Evolutionary conservation across 2,113 vertebrate species (phyloP).

Genomic region (Rissa tridactyla): DNA sequence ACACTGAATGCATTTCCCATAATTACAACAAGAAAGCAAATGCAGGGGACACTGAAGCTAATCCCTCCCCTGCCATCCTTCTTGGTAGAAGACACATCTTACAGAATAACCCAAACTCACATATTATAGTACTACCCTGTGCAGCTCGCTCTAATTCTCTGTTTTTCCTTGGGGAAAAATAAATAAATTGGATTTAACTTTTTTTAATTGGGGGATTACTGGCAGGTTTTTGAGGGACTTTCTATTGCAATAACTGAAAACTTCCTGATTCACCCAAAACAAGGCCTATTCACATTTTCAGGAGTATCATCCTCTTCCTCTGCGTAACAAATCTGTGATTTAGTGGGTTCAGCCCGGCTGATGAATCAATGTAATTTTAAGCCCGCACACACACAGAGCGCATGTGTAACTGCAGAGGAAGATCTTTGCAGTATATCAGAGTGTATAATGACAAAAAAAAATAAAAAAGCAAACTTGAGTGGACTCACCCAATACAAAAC

Average conservation of each 20-base stretch:
- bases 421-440: neutral
- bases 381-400: neutral
- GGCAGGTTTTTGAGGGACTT: neutral
- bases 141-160: neutral
- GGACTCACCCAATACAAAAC: neutral
- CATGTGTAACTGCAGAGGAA: neutral
- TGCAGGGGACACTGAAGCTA: neutral
- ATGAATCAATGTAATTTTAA: neutral
- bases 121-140: neutral
- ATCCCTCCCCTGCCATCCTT: conserved; percentile 18
- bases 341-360: neutral
- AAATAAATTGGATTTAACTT: neutral
- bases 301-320: neutral
- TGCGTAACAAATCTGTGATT: neutral
- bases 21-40: conserved; percentile 51
- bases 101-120: neutral
- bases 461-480: neutral
- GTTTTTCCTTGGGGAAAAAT: neutral
- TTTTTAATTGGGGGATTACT: neutral
- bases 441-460: neutral
- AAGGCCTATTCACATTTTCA: neutral
- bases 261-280: neutral
- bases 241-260: neutral
- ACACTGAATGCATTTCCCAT: conserved; percentile 23
- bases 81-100: neutral